A percentile compares a stretch with the other conserved stretches of the same genome.
Evolutionary conservation across 2,797 vertebrate genomes (phyloP).

Genomic region (Catostomus latipinnis): DNA sequence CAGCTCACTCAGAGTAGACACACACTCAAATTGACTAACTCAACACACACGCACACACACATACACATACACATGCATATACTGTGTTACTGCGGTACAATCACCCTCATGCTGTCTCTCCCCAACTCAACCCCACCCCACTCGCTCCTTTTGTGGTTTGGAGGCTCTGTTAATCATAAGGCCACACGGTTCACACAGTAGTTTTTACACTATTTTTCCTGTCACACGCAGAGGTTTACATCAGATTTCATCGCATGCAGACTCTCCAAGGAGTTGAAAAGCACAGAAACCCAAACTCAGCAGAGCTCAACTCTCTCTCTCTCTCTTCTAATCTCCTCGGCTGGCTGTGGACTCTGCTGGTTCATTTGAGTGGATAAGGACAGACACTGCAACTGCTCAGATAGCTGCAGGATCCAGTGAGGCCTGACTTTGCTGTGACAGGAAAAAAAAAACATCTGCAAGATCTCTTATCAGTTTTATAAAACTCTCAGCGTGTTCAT

Average conservation of each 20-base stretch:
- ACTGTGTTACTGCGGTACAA: background rate
- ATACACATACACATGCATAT: no score
- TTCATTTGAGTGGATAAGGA: slow-evolving; percentile 54
- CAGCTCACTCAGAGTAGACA: slow-evolving; percentile 8
- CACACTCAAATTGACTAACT: slow-evolving; percentile 29
- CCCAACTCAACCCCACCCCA: background rate
- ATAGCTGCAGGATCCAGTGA: slow-evolving; percentile 41
- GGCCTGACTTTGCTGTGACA: slow-evolving; percentile 35
- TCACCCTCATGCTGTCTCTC: background rate
- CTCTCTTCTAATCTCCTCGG: slow-evolving; percentile 41
- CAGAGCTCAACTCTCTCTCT: slow-evolving; percentile 33
- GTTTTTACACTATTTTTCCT: background rate
- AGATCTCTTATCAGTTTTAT: slow-evolving; percentile 21
- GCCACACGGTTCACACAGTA: background rate
- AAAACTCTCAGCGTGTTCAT: background rate
- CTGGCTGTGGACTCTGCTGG: slow-evolving; percentile 47
- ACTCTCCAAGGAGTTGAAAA: slow-evolving; percentile 40
- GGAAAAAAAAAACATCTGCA: background rate
- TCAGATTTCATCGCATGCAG: slow-evolving; percentile 36
- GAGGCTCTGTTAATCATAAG: slow-evolving; percentile 27
- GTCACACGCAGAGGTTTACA: slow-evolving; percentile 31
- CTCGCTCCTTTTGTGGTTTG: slow-evolving; percentile 1
- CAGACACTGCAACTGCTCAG: slow-evolving; percentile 37
- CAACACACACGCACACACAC: background rate
- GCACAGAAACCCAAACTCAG: slow-evolving; percentile 34